phyloP scores from a whole-genome alignment of 1,140 invertebrate genomes.

The Rhopalosiphum maidis region DNA sequence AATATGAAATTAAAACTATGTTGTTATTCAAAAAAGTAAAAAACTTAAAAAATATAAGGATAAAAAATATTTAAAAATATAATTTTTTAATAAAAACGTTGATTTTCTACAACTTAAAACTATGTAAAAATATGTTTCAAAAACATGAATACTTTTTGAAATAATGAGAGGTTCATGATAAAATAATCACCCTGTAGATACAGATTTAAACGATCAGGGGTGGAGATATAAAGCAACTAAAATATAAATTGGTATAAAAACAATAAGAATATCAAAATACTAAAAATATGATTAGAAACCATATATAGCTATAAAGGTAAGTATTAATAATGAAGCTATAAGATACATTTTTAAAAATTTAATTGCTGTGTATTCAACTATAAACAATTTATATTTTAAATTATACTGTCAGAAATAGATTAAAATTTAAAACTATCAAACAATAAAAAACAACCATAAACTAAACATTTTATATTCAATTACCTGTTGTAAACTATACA shows the following conservation, averaged over 20 bases:
- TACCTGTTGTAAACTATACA: constrained; percentile 23
- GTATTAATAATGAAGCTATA: background rate
- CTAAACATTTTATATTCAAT: background rate
- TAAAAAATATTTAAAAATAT: no score
- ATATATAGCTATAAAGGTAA: background rate
- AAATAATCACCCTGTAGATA: background rate
- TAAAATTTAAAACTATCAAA: background rate
- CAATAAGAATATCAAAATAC: background rate
- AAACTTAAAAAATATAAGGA: no score
- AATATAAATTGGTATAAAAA: background rate
- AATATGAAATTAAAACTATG: no score
- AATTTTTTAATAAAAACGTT: no score
- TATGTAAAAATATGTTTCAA: no score
- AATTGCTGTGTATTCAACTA: background rate
- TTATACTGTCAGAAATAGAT: background rate
- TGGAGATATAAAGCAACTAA: background rate
- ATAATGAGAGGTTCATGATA: no score
- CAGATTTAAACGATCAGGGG: background rate
- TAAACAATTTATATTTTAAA: background rate
- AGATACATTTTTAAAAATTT: background rate
- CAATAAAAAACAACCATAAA: background rate
- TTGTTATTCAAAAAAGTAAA: no score
- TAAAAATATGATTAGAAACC: background rate
- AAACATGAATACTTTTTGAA: no score
- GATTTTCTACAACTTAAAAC: no score